Conservation (phyloP, 1,140 invertebrate genomes). For the Laodelphax striatellus region DNA sequence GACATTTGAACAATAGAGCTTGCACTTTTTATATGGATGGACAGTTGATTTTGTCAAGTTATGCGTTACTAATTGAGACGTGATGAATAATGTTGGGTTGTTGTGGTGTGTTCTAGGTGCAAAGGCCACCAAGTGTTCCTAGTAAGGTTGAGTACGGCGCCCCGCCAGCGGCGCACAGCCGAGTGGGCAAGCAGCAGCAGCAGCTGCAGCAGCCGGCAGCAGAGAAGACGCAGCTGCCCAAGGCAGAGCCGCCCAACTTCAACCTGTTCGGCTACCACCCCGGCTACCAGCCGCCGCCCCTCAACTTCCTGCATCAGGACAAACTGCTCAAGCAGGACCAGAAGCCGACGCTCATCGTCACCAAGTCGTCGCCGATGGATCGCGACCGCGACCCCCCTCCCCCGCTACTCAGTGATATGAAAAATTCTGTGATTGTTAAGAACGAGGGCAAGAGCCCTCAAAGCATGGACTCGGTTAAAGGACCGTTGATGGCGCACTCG, state of each 20-base stretch:
- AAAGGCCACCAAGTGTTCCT: constrained; percentile 5
- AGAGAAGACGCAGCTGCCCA: constrained; percentile 38
- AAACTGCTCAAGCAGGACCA: constrained; percentile 31
- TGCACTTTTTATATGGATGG: too few species aligned
- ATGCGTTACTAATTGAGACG: too few species aligned
- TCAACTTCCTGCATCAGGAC: constrained; percentile 35
- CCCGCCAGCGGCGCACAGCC: constrained; percentile 41
- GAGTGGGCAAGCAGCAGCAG: constrained; percentile 20
- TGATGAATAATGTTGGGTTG: too few species aligned
- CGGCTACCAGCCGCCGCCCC: constrained; percentile 41
- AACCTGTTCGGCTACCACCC: constrained; percentile 57
- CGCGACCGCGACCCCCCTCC: constrained; percentile 43
- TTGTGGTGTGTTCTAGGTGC: constrained; percentile 6
- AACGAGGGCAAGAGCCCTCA: constrained; percentile 49
- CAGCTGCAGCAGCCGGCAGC: constrained; percentile 8
- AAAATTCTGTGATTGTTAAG: constrained; percentile 66
- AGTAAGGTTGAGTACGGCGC: constrained; percentile 38
- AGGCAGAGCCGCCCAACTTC: constrained; percentile 61
- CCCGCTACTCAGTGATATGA: constrained; percentile 48
- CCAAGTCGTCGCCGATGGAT: constrained; percentile 33
- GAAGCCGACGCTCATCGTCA: constrained; percentile 27
- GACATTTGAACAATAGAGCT: too few species aligned
- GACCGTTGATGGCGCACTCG: constrained; percentile 42
- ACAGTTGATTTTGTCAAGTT: too few species aligned
- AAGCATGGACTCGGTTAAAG: constrained; percentile 35